These are phyloP conservation scores for Cosmorhoe ocellata DNA, from an alignment of 2,888 invertebrate species.

Conservation along the genomic window DNA sequence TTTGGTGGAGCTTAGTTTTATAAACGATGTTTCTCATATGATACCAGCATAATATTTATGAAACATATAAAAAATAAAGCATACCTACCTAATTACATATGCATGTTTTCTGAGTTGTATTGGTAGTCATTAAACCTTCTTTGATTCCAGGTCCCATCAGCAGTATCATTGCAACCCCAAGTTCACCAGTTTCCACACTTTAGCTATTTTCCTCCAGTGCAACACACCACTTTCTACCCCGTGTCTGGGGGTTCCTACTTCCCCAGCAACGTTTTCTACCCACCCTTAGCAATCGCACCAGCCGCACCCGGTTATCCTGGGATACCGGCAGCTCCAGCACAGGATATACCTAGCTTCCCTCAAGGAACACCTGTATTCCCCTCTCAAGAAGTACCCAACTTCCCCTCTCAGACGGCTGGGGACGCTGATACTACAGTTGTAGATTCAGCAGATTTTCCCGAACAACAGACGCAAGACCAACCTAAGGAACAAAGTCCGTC, in stretches of 20 bases:
- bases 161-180: constrained; percentile 54
- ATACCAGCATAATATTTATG: too few relatives aligned
- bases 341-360: constrained; percentile 20
- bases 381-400: constrained; percentile 17
- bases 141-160: constrained; percentile 53
- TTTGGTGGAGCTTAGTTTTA: too few relatives aligned
- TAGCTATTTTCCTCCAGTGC: constrained; percentile 46
- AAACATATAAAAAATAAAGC: too few relatives aligned
- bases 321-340: constrained; percentile 24
- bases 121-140: too few relatives aligned
- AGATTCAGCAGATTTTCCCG: constrained; percentile 61
- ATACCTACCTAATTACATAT: too few relatives aligned
- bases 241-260: constrained; percentile 40
- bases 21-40: too few relatives aligned
- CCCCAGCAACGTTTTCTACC: constrained; percentile 55
- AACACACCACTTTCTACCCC: constrained; percentile 52
- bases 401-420: constrained; percentile 39
- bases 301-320: constrained; percentile 36
- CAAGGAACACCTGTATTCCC: constrained; percentile 33
- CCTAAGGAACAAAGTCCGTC: constrained; percentile 35
- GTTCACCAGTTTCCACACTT: constrained; percentile 53
- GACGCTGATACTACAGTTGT: constrained; percentile 68
- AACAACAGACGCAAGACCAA: constrained; percentile 38
- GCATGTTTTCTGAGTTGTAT: too few relatives aligned
- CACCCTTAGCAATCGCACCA: constrained; percentile 38